Conservation (phyloP, 2,113 vertebrate species). For the Mus spicilegus region DNA sequence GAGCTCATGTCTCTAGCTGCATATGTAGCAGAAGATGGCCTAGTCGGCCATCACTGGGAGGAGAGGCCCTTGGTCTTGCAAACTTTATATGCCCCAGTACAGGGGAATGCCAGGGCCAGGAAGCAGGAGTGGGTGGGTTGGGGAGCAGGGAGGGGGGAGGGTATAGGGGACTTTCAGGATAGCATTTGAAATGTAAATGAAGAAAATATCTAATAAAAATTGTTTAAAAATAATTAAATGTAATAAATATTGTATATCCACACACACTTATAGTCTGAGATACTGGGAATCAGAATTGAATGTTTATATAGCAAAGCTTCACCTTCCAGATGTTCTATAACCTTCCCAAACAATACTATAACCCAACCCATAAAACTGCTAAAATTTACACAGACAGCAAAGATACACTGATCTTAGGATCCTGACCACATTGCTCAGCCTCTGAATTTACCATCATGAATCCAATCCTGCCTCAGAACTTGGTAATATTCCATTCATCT, state of each 20-base stretch:
- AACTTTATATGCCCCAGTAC: too few relatives aligned
- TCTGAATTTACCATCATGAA: neutral
- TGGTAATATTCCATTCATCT: neutral
- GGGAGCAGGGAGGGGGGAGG: too few relatives aligned
- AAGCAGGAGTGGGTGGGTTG: too few relatives aligned
- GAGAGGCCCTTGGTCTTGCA: too few relatives aligned
- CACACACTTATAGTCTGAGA: neutral
- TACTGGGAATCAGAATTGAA: neutral
- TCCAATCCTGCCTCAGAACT: neutral
- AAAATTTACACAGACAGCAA: neutral
- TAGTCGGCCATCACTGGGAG: too few relatives aligned
- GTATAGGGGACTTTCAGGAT: too few relatives aligned
- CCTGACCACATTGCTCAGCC: neutral
- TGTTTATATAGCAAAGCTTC: neutral
- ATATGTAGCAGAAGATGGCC: too few relatives aligned
- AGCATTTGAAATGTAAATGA: too few relatives aligned
- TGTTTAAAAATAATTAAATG: neutral
- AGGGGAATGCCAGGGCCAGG: too few relatives aligned
- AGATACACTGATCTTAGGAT: neutral
- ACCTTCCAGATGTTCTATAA: too few relatives aligned
- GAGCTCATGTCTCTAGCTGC: too few relatives aligned
- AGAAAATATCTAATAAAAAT: too few relatives aligned
- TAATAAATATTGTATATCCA: neutral
- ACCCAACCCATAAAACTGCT: neutral
- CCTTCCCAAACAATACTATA: neutral